Base-by-base conservation (phyloP, 1,140 invertebrate species). In the Branchinecta lynchi region DNA sequence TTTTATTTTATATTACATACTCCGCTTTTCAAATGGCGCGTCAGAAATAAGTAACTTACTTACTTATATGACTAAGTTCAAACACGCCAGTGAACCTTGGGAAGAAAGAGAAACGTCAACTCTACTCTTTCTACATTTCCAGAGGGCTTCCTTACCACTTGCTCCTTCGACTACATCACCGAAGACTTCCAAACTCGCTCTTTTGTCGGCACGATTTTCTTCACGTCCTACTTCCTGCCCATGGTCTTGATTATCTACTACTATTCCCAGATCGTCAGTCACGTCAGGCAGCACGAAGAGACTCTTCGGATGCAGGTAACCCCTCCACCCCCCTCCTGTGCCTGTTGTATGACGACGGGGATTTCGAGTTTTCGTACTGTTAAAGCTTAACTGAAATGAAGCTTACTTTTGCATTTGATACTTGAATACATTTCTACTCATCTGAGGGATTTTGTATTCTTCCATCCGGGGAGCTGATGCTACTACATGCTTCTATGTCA, bases 251-350 rank as follows among this genome's bases (percentile, higher is more conserved):
- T 92, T 20, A 82, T 89, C 43, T 90, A 87, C 76, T 92, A 87
- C 77, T 93, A 93, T 77, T 87, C 86, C 72, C 86, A 89, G 74
- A 92, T 93, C 70, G 88, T 91, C 10, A 85, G 85, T 65, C 89
- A 93, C 74, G 91, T 96, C 0, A 82, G 88, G 21, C 85, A 85
- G 66, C 92, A 96, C 75, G 92, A 94, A 76, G 90, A 90, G 75
- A 85, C 89, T 12, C 82, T 96, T 45, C 81, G 86, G 72, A 86
- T 84, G 74, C 86, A 88, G 76, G 81, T 82, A 75, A 75, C 69
- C 1, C 51, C 32, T 5, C 32, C 32, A n/a, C 32, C 32, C 32
- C 32, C 32, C 32, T 32, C 5, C n/a, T n/a, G n/a, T n/a, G n/a
- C 5, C 32, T 32, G 1, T 32, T 32, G 32, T 32, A 1, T 32